Evolutionary conservation across 2,113 vertebrate species (phyloP).

Genomic region (Aegithalos caudatus): DNA sequence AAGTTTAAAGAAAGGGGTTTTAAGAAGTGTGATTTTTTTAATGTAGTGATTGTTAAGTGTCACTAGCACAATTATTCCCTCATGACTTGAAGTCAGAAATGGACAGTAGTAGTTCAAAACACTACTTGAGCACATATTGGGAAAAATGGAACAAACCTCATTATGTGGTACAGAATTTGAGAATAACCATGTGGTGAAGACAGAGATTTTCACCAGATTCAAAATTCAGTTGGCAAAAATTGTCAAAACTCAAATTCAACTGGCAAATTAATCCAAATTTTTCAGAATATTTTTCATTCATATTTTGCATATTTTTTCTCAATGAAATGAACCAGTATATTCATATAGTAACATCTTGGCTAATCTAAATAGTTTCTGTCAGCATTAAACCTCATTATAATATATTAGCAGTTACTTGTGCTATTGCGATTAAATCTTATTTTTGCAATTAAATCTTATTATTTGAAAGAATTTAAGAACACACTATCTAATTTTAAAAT

Average conservation of each 20-base stretch:
- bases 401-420: neutral
- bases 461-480: neutral
- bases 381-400: neutral
- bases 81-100: neutral
- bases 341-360: neutral
- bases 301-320: neutral
- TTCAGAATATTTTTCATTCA: neutral
- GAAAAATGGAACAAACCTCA: neutral
- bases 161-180: neutral
- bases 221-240: neutral
- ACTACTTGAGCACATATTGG: neutral
- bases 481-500: neutral
- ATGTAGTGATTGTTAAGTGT: neutral
- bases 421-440: neutral
- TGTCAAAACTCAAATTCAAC: neutral
- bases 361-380: neutral
- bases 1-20: neutral
- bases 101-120: neutral
- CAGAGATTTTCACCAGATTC: neutral
- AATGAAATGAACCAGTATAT: neutral
- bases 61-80: neutral
- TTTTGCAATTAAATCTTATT: neutral
- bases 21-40: neutral
- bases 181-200: neutral
- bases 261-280: neutral